Base-by-base conservation (phyloP, 2,113 vertebrate genomes). In the Bufo gargarizans region DNA sequence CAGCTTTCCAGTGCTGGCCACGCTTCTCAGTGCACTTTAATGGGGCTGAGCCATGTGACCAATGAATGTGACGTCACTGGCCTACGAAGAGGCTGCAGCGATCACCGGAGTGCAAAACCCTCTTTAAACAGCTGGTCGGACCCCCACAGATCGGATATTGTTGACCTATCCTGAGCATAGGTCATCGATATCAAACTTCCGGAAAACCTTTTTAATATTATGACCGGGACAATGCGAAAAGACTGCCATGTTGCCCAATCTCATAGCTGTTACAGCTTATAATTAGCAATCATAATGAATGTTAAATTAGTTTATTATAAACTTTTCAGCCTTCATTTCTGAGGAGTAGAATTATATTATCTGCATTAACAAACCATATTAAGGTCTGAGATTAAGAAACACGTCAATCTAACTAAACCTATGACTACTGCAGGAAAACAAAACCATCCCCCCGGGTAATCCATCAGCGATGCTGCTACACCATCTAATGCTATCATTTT, bases 401-500 rank as follows among this genome's bases (percentile, higher is more conserved):
- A 69, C 50, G 43, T 69, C 49, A 69, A 53, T 55, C 20, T 6
- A 22, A 19, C 6, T 83, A 47, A 69, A 65, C 47, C 63, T 83
- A 22, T 83, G 14, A 81, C 22, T 81, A 3, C 59, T 63, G 16
- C 43, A 45, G 43, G 20, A 61, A 81, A 71, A 61, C 58, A 81
- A 81, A 43, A 63, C 43, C 9, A 45, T 33, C n/a, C 49, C 13
- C 5, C n/a, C 19, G 8, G 11, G 14, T 33, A 47, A 67, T 78
- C 16, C 45, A 78, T 43, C 58, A 67, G n/a, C 17, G n/a, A 55
- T 47, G 45, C 9, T 50, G 6, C 45, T 53, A 14, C 58, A 5
- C 49, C 2, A 49, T 72, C 16, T 86, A 63, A 63, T 78, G 12
- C 43, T 47, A 22, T 47, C 72, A 63, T 86, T 77, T 85, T 63